A percentile compares a stretch with the other conserved stretches of the same genome.
phyloP scores from a whole-genome alignment of 1,140 invertebrate genomes.

The Papilio polytes region DNA sequence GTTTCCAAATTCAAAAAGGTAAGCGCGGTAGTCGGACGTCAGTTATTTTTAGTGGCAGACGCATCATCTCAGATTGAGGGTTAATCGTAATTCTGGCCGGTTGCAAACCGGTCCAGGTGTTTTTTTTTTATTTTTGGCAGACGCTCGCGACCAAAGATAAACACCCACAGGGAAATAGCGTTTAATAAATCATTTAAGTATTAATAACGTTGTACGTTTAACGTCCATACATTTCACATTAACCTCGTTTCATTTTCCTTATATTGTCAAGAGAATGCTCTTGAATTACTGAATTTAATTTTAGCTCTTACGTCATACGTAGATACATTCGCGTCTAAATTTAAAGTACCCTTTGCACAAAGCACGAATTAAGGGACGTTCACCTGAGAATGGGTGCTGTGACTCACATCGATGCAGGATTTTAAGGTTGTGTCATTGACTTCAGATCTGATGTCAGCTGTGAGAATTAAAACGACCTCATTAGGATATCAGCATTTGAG shows the following conservation, averaged over 20 bases:
- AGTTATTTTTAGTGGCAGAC: conserved; percentile 71
- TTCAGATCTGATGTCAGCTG: not conserved
- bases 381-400: conserved; percentile 4
- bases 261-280: not conserved
- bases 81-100: conserved; percentile 76
- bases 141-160: conserved; percentile 58
- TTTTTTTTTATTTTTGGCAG: conserved; percentile 51
- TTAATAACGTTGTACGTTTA: conserved; percentile 36
- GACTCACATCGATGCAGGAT: not conserved
- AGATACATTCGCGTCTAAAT: not conserved
- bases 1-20: not conserved
- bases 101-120: conserved; percentile 69
- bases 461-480: conserved; percentile 3
- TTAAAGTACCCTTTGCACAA: not conserved
- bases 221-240: conserved; percentile 20
- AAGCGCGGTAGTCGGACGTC: conserved; percentile 47
- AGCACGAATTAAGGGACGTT: not conserved
- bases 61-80: conserved; percentile 68
- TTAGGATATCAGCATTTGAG: not conserved
- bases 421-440: conserved; percentile 1
- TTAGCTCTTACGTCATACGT: not conserved
- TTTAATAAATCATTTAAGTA: conserved; percentile 50
- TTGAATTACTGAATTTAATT: conserved; percentile 23
- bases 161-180: conserved; percentile 41
- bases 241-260: conserved; percentile 28